phyloP scores from a whole-genome alignment of 2,113 vertebrate genomes.

The Ophthalmotilapia sp. region DNA sequence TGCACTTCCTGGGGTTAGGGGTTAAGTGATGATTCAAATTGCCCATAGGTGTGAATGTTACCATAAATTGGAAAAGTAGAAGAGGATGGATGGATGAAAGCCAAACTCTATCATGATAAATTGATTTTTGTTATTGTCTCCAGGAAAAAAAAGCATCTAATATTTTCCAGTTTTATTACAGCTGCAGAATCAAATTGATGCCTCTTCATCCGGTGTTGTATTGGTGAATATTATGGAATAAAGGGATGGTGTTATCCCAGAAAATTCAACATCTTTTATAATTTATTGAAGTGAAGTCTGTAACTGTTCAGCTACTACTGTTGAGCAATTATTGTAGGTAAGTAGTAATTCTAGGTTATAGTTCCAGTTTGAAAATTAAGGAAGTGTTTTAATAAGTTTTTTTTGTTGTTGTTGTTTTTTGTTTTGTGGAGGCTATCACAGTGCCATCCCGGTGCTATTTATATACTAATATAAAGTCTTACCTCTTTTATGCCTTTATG shows the following conservation, averaged over 20 bases:
- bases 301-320: background rate
- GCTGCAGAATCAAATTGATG: background rate
- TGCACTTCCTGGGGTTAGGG: background rate
- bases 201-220: conserved; percentile 1
- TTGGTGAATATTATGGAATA: conserved; percentile 7
- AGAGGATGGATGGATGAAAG: background rate
- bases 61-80: background rate
- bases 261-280: background rate
- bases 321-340: background rate
- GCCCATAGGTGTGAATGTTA: rapidly evolving
- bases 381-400: background rate
- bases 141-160: rapidly evolving
- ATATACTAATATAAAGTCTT: background rate
- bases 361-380: background rate
- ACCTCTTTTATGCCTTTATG: background rate
- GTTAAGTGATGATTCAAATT: background rate
- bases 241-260: background rate
- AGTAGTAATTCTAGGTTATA: background rate
- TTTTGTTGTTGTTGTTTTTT: background rate
- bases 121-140: background rate
- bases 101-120: background rate
- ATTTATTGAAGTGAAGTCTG: background rate
- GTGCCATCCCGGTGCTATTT: background rate
- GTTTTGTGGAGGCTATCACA: background rate
- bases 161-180: background rate